phyloP scores from a whole-genome alignment of 2,888 invertebrate genomes.

The Hartigia nigra region DNA sequence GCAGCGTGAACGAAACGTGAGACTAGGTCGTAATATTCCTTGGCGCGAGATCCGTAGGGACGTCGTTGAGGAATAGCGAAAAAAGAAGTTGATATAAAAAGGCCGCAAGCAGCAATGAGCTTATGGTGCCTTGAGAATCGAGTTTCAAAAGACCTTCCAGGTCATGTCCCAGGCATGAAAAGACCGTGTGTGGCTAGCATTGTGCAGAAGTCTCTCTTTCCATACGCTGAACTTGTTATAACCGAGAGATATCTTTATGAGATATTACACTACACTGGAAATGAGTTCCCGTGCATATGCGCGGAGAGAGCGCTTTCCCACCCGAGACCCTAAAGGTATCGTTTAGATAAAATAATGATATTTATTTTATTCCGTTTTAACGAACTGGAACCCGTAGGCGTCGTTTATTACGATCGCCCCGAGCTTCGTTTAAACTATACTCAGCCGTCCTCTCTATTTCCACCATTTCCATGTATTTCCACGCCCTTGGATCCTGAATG shows the following conservation, averaged over 20 bases:
- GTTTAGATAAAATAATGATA: neutral
- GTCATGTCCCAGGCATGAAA: slow-evolving; percentile 34
- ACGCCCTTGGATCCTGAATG: neutral
- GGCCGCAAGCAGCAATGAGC: slow-evolving; percentile 39
- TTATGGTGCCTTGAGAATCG: slow-evolving; percentile 44
- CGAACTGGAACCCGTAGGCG: neutral
- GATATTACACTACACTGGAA: slow-evolving; percentile 17
- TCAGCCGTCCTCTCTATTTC: neutral
- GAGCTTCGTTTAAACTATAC: neutral
- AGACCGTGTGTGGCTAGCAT: slow-evolving; percentile 31
- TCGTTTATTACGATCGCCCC: neutral
- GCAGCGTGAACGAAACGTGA: neutral
- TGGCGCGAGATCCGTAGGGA: neutral
- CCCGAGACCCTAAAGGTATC: neutral
- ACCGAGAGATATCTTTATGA: slow-evolving; percentile 13
- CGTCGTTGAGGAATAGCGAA: slow-evolving; percentile 17
- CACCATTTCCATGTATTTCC: neutral
- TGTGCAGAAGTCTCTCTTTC: slow-evolving; percentile 32
- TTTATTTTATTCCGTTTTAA: neutral
- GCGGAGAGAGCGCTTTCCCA: neutral
- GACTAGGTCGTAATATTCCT: neutral
- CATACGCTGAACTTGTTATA: slow-evolving; percentile 3
- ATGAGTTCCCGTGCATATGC: slow-evolving; percentile 37
- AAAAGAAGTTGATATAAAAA: slow-evolving; percentile 11
- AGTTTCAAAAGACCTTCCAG: slow-evolving; percentile 46